Evolutionary conservation across 2,888 invertebrate genomes (phyloP).

Genomic region (Cremastinae sp.): DNA sequence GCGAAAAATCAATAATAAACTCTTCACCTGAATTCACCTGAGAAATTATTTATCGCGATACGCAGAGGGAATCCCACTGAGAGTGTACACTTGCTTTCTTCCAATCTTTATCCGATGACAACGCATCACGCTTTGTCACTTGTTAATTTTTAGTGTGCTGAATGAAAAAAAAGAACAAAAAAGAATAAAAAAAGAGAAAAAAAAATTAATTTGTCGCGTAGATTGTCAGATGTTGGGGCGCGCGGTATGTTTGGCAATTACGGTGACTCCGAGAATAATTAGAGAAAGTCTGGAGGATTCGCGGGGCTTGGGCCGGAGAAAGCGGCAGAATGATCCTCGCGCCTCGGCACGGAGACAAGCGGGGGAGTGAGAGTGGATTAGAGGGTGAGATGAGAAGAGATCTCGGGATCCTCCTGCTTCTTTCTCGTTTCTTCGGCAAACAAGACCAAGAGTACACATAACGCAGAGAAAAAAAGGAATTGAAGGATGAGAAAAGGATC

Average conservation of each 20-base stretch:
- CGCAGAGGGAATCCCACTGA: background rate
- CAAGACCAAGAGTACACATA: slow-evolving; percentile 45
- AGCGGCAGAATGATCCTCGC: slow-evolving; percentile 32
- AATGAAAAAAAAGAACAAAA: background rate
- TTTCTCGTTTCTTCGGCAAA: slow-evolving; percentile 45
- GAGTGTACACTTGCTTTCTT: background rate
- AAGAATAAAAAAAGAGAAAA: background rate
- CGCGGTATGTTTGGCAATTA: slow-evolving; percentile 73
- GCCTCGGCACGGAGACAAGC: background rate
- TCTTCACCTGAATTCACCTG: background rate
- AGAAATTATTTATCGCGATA: background rate
- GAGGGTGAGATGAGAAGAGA: slow-evolving; percentile 28
- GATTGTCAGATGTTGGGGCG: background rate
- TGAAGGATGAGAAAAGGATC: slow-evolving; percentile 7
- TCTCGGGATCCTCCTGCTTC: slow-evolving; percentile 56
- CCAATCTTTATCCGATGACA: too few species aligned
- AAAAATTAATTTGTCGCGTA: slow-evolving; percentile 63
- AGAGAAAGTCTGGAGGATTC: slow-evolving; percentile 63
- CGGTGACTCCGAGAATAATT: slow-evolving; percentile 78
- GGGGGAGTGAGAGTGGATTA: background rate
- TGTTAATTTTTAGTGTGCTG: too few species aligned
- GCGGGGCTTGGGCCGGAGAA: slow-evolving; percentile 58
- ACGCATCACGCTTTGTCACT: too few species aligned
- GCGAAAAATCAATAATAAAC: slow-evolving; percentile 46
- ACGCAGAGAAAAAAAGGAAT: slow-evolving; percentile 1